Percentiles rank a stretch among this genome's conserved stretches.
These are phyloP conservation scores for Plagodis dolabraria DNA, from an alignment of 2,888 invertebrate genomes.

Conservation along the genomic window DNA sequence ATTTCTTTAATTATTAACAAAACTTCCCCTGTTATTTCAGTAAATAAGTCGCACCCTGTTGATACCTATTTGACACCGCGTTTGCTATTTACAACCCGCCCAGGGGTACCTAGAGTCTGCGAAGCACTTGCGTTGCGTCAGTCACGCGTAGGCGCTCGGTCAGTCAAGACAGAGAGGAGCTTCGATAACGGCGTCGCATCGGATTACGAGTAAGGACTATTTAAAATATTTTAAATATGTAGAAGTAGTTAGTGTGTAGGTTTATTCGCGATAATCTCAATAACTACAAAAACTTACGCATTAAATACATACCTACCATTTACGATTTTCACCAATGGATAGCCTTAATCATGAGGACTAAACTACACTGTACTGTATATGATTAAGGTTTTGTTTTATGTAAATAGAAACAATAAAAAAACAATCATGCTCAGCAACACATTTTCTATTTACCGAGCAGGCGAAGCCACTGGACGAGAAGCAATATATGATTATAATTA, in stretches of 20 bases:
- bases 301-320: no score
- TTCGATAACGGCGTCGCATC: slow-evolving; percentile 3
- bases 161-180: slow-evolving; percentile 1
- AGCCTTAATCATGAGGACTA: no score
- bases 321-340: no score
- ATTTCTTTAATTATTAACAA: background rate
- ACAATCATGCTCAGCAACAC: background rate
- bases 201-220: slow-evolving; percentile 2
- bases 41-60: slow-evolving; percentile 1
- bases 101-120: no score
- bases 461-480: slow-evolving; percentile 3
- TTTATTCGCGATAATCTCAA: no score
- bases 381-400: background rate
- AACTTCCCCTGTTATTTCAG: background rate
- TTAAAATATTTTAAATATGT: slow-evolving; percentile 2
- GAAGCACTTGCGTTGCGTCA: background rate
- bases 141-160: background rate
- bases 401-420: slow-evolving; percentile 1
- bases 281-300: no score
- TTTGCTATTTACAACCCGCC: no score
- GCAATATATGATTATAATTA: background rate
- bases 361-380: no score
- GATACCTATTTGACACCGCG: no score
- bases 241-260: no score
- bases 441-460: slow-evolving; percentile 1